phyloP scores from a whole-genome alignment of 1,140 invertebrate genomes.

The Geopemphigus sp. region DNA sequence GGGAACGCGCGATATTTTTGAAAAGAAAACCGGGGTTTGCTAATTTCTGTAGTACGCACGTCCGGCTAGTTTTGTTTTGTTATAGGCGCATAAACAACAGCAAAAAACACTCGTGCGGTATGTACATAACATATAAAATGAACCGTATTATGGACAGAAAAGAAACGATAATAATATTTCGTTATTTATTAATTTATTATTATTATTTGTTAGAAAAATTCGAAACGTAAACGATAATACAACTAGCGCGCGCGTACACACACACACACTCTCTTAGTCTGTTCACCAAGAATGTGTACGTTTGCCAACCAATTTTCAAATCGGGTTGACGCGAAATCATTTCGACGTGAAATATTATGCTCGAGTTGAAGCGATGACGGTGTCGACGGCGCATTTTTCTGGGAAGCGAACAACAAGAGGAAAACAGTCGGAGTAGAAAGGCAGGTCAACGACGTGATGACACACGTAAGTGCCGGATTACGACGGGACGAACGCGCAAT shows the following conservation, averaged over 20 bases:
- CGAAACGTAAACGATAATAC: constrained; percentile 14
- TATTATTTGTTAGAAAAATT: background rate
- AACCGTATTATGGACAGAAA: background rate
- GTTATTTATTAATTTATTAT: too few species aligned
- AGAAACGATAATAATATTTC: background rate
- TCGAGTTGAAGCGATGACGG: background rate
- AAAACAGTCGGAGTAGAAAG: background rate
- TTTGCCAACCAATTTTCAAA: background rate
- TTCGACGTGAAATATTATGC: background rate
- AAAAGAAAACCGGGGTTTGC: background rate
- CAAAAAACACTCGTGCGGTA: background rate
- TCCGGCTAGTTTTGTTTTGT: background rate
- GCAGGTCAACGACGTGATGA: constrained; percentile 21
- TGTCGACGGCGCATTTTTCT: background rate
- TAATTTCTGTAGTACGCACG: constrained; percentile 5
- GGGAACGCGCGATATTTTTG: background rate
- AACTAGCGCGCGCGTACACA: too few species aligned
- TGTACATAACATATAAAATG: background rate
- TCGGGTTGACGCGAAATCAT: background rate
- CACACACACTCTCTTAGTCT: background rate
- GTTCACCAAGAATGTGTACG: background rate
- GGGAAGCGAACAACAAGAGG: background rate
- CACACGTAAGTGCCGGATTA: constrained; percentile 9
- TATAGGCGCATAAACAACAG: constrained; percentile 1
- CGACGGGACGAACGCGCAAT: background rate